phyloP scores from a whole-genome alignment of 37 sponge, comb jelly and placozoan genomes.

The Eunapius fragilis region DNA sequence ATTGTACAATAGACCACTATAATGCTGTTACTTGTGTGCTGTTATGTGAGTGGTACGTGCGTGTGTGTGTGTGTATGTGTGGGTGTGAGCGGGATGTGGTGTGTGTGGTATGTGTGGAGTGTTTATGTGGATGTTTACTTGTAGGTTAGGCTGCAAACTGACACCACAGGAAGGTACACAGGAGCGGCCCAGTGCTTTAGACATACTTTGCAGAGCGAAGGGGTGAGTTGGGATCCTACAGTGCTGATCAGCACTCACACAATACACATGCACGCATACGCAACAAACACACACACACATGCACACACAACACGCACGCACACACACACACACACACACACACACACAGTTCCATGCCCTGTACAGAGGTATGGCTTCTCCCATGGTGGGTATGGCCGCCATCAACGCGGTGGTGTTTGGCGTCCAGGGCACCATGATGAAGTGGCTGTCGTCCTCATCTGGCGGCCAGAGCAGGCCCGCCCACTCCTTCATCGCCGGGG shows the following conservation, averaged over 20 bases:
- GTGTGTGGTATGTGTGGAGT: too few relatives aligned
- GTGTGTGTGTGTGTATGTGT: background rate
- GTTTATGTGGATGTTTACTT: background rate
- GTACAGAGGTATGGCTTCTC: slow-evolving; percentile 61
- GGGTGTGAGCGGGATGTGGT: background rate
- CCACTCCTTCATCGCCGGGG: slow-evolving; percentile 55
- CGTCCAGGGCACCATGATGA: slow-evolving; percentile 23
- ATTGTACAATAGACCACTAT: too few relatives aligned
- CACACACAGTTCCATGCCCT: slow-evolving; percentile 45
- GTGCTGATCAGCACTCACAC: background rate
- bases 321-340: background rate
- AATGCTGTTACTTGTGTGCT: too few relatives aligned
- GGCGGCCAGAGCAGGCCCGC: background rate
- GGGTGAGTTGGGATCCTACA: slow-evolving; percentile 16
- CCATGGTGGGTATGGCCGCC: slow-evolving; percentile 54
- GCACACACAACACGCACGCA: too few relatives aligned
- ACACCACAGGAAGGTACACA: slow-evolving; percentile 2
- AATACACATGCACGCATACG: background rate
- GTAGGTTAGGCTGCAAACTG: background rate
- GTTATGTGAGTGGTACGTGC: background rate
- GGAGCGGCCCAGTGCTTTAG: slow-evolving; percentile 27
- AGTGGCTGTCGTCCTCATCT: background rate
- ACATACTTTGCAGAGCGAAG: slow-evolving; percentile 48
- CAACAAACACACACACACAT: background rate
- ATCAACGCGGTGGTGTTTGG: slow-evolving; percentile 69